Conservation (phyloP, 37 sponge, comb jelly and placozoan genomes). For the Oopsacas minuta region DNA sequence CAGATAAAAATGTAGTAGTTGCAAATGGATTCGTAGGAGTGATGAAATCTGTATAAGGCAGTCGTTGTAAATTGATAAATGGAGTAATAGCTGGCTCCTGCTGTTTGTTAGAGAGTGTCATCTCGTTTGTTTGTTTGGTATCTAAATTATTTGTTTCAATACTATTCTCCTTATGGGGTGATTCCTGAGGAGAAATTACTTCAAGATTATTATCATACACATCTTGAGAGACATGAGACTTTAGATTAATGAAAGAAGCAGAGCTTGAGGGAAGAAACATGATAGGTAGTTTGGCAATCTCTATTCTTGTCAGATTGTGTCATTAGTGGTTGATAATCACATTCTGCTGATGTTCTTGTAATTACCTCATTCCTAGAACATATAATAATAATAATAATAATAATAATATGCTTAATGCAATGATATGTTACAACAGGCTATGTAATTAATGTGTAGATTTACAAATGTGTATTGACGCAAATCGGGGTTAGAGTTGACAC, state of each 20-base stretch:
- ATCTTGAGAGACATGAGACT: not conserved
- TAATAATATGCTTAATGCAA: too few relatives aligned
- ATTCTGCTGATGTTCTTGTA: too few relatives aligned
- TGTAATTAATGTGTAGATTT: too few relatives aligned
- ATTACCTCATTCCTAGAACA: too few relatives aligned
- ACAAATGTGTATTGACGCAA: too few relatives aligned
- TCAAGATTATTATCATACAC: not conserved
- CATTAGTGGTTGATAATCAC: too few relatives aligned
- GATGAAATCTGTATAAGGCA: not conserved
- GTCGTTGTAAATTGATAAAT: not conserved
- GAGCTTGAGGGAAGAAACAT: not conserved
- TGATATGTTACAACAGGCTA: too few relatives aligned
- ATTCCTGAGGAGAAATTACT: not conserved
- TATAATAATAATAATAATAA: too few relatives aligned
- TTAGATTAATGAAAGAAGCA: not conserved
- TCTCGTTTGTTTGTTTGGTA: not conserved
- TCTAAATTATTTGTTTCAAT: not conserved
- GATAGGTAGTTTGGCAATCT: too few relatives aligned
- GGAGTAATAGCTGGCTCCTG: not conserved
- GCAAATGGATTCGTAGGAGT: not conserved
- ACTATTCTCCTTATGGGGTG: not conserved
- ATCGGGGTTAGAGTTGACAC: too few relatives aligned
- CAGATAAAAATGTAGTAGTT: not conserved
- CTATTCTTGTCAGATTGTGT: too few relatives aligned
- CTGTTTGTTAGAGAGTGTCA: not conserved